Conservation (phyloP, 2,113 vertebrate species). For the Eurystomus gularis region DNA sequence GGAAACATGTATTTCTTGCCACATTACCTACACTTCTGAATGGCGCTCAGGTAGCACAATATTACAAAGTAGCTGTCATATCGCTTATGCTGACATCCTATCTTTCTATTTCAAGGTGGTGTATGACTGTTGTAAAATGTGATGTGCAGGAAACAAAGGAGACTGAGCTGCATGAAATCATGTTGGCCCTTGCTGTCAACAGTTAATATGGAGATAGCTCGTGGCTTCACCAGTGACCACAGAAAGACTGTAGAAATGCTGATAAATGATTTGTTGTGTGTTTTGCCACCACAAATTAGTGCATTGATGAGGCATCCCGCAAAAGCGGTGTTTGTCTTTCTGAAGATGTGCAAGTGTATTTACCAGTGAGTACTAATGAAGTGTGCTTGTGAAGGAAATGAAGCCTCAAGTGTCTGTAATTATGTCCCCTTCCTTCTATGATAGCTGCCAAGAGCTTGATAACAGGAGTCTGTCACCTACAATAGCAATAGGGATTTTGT, state of each 20-base stretch:
- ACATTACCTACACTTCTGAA: neutral
- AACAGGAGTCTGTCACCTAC: neutral
- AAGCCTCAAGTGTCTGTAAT: slow-evolving; percentile 44
- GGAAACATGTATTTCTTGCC: neutral
- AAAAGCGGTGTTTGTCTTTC: slow-evolving; percentile 36
- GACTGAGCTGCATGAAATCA: neutral
- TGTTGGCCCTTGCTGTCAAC: neutral
- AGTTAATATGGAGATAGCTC: neutral
- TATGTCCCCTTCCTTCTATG: slow-evolving; percentile 11
- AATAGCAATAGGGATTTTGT: neutral
- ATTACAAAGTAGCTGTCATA: neutral
- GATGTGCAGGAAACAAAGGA: neutral
- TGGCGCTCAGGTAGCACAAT: neutral
- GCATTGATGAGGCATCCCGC: slow-evolving; percentile 5
- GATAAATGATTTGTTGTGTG: neutral
- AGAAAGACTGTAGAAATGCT: neutral
- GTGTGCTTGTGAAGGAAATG: slow-evolving; percentile 49
- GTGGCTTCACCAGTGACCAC: neutral
- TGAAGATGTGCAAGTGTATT: slow-evolving; percentile 45
- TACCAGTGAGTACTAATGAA: slow-evolving; percentile 35
- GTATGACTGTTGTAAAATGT: neutral
- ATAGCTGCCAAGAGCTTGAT: slow-evolving; percentile 34
- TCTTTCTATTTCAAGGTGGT: neutral
- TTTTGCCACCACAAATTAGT: slow-evolving; percentile 22
- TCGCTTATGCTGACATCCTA: neutral